Base-by-base conservation (phyloP, 2,888 invertebrate species). In the Candidula unifasciata region DNA sequence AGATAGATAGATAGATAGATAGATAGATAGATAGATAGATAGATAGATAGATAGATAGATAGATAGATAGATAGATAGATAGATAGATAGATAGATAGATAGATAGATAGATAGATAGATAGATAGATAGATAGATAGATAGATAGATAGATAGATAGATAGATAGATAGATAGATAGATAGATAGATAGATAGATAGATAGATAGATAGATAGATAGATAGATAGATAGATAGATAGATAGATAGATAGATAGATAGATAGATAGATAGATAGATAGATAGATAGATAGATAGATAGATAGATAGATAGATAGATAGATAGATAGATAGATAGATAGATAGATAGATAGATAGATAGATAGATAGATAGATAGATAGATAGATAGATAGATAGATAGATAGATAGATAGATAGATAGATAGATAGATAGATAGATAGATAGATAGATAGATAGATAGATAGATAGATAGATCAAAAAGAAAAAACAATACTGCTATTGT, bases 131-230 rank as follows among this genome's bases (percentile, higher is more conserved):
- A 77, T 33, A 73, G 73, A 73, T 73, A 73, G 74, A 74, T 74
- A 44, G 44, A 74, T 44, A 74, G 74, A 74, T 44, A 74, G 44
- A 74, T 44, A 74, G 37, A 44, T 74, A 44, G 74, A 37, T 37
- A 44, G 44, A 74, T 37, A 37, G 74, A 44, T 74, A 76, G 76
- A 76, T 33, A 76, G 73, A 73, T 73, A 73, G 76, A 76, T 10
- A 76, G 76, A 76, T 54, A 76, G 76, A 76, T 54, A 76, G 57
- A 76, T 73, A 73, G 73, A 73, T 73, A 73, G 73, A 73, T 73
- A 73, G 73, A 73, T 73, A 73, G 21, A 73, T 73, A 73, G 73
- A 73, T 18, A 73, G 73, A 73, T 73, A 73, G 35, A 73, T 73
- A 73, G 73, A 33, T 73, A 73, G 21, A 30, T 73, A 18, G 33